Evolutionary conservation across 2,888 invertebrate species (phyloP).

Genomic region (Drosophila barbarae): DNA sequence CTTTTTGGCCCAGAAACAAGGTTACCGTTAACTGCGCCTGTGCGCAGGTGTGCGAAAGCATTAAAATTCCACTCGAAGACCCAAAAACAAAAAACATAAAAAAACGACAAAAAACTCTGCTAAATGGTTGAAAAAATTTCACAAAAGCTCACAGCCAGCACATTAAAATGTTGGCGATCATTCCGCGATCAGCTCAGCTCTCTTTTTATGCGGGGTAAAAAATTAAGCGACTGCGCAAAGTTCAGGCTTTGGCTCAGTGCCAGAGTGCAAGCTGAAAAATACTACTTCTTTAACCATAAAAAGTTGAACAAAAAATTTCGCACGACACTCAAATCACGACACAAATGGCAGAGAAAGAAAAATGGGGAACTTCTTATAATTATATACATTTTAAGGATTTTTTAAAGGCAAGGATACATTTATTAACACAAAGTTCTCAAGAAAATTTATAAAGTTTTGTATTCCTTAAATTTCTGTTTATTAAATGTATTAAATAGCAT

Average conservation of each 20-base stretch:
- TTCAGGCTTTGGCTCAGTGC: conserved; percentile 61
- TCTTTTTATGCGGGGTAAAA: conserved; percentile 40
- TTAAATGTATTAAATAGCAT: neutral
- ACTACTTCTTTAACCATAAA: conserved; percentile 24
- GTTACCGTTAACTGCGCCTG: conserved; percentile 61
- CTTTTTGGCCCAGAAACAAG: conserved; percentile 70
- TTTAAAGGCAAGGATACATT: too few species aligned
- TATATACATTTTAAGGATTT: too few species aligned
- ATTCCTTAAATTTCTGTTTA: neutral
- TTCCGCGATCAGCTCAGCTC: conserved; percentile 18
- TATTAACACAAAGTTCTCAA: too few species aligned
- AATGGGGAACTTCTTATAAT: neutral
- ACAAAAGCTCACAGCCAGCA: conserved; percentile 36
- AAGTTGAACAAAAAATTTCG: conserved; percentile 60
- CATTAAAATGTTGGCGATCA: conserved; percentile 46
- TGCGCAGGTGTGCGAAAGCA: conserved; percentile 74
- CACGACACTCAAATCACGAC: conserved; percentile 74
- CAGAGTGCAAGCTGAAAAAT: conserved; percentile 34
- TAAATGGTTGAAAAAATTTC: conserved; percentile 40
- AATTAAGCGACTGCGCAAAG: conserved; percentile 72
- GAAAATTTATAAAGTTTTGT: neutral
- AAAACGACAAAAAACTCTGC: conserved; percentile 20
- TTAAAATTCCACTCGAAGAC: conserved; percentile 70
- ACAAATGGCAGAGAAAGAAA: conserved; percentile 48
- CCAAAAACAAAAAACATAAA: conserved; percentile 46